Percentiles rank a stretch among this genome's conserved stretches.
Evolutionary conservation across 2,113 vertebrate genomes (phyloP).

Genomic region (Alectura lathami): DNA sequence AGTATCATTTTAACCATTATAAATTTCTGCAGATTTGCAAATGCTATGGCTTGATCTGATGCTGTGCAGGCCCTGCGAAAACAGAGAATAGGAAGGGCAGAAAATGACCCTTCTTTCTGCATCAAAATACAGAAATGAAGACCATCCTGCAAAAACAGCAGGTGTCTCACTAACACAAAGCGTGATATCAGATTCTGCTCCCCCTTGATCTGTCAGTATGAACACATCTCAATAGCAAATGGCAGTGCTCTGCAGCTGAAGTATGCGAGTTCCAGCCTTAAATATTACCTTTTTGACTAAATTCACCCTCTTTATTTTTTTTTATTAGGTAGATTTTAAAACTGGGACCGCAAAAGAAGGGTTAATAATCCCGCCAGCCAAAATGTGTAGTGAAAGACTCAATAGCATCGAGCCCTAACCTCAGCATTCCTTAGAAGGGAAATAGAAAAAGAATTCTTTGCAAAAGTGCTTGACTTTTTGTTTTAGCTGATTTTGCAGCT

Average conservation of each 20-base stretch:
- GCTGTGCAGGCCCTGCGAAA: background rate
- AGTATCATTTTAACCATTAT: background rate
- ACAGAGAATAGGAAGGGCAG: accelerated
- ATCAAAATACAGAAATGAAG: background rate
- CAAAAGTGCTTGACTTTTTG: background rate
- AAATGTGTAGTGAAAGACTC: background rate
- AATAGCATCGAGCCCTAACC: background rate
- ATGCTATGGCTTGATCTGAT: background rate
- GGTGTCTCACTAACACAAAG: background rate
- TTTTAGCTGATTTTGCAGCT: conserved; percentile 23
- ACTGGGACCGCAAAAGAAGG: background rate
- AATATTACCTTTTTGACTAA: background rate
- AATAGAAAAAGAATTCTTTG: background rate
- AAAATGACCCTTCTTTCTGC: background rate
- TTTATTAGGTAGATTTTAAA: background rate
- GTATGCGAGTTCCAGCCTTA: background rate
- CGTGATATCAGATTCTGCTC: background rate
- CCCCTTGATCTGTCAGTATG: background rate
- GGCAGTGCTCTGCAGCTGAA: background rate
- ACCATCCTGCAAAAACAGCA: background rate
- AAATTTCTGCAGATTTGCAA: background rate
- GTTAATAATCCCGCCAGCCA: background rate
- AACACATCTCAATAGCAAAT: too few relatives aligned
- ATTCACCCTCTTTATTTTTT: background rate
- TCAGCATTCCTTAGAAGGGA: background rate